Evolutionary conservation across 2,797 vertebrate species (phyloP), one percentile per base, ranked within the genome.

Genomic region (Distichodus sexfasciatus): DNA sequence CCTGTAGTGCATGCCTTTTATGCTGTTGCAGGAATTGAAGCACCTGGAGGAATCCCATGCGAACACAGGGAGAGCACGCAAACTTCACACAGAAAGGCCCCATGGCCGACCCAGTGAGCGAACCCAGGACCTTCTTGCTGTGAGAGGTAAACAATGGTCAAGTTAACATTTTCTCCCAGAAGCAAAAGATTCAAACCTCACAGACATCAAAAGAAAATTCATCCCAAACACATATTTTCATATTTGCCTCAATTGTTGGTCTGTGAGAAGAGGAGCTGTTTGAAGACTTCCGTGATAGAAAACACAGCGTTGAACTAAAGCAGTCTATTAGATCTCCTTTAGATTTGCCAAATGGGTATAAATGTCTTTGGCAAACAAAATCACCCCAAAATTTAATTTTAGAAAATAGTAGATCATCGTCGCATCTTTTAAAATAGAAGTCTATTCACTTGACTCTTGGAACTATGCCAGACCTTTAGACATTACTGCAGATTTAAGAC

Each of bases 171-270:
- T 33, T 62, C 17, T 41, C 28, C 53, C 8, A 17, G 28, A 33
- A 33, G 24, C 43, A 57, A 59, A 33, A 50, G 66, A 38, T 33
- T 50, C 36, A 61, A 36, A 40, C n/a, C 14, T 24, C 46, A 38
- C 7, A 38, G 44, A 50, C 53, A 28, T 68, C 44, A 51, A 50
- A 11, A 14, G 23, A 29, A 47, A 40, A 38, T 40, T 68, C 12
- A 59, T 11, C 21, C 1, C n/a, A 28, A 33, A 24, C 10, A 17
- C 36, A 47, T 23, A 21, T 15, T 60, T 59, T 41, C 33, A 53
- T 50, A 51, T 41, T 62, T 61, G 12, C 10, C 26, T 19, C 48
- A 61, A 40, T 50, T 48, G 36, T 38, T 43, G 28, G 8, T 26
- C 35, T 8, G 21, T 23, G 44, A 48, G 23, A 40, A 4, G 40